Evolutionary conservation across 2,113 vertebrate genomes (phyloP).

Genomic region (Ophiodon elongatus): DNA sequence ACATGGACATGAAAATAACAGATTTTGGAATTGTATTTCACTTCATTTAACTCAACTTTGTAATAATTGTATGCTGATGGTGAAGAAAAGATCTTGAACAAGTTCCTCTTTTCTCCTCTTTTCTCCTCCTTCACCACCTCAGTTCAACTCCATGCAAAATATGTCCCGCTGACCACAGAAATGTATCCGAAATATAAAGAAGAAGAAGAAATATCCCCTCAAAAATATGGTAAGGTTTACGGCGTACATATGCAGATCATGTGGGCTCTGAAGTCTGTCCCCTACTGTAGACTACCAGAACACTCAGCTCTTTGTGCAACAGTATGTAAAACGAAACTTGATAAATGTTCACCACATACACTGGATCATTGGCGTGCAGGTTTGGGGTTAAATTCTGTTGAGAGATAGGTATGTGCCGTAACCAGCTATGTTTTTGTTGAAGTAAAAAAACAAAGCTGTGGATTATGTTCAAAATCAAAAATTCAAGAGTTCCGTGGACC

Average conservation of each 20-base stretch:
- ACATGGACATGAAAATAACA: neutral
- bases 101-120: constrained; percentile 59
- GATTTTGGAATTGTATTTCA: constrained; percentile 6
- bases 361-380: constrained; percentile 50
- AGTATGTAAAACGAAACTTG: constrained; percentile 71
- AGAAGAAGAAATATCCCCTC: constrained; percentile 58
- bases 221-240: constrained; percentile 53
- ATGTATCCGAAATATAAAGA: constrained; percentile 47
- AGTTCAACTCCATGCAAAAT: constrained; percentile 46
- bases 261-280: constrained; percentile 66
- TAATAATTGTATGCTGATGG: constrained; percentile 8
- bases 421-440: constrained; percentile 47
- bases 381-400: constrained; percentile 61
- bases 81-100: neutral
- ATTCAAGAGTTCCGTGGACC: constrained; percentile 20
- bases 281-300: constrained; percentile 60
- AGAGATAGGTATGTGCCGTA: constrained; percentile 59
- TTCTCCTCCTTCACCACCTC: constrained; percentile 24
- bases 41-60: constrained; percentile 28
- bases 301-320: constrained; percentile 72
- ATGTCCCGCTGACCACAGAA: constrained; percentile 49
- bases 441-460: constrained; percentile 8
- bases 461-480: constrained; percentile 35
- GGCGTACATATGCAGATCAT: constrained; percentile 68
- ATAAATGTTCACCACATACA: constrained; percentile 73